Base-by-base conservation (phyloP, 1,140 invertebrate species). In the roundworm (Caenorhabditis elegans) region DNA sequence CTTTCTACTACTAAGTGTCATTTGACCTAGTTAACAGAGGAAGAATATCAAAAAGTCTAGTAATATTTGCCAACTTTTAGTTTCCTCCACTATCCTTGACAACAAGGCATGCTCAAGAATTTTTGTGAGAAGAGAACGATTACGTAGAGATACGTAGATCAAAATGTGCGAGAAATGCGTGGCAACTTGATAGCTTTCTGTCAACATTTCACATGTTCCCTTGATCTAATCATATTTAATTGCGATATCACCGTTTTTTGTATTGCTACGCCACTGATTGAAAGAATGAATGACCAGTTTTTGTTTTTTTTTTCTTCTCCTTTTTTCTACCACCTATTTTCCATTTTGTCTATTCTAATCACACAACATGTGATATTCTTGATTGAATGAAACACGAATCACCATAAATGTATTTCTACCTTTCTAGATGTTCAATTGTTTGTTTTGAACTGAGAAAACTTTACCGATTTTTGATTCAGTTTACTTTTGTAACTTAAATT, bases 11-110 rank as follows among this genome's bases (percentile, higher is more conserved):
- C 39, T 15, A 43, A n/a, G n/a, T n/a, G n/a, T n/a, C n/a, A n/a
- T n/a, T n/a, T 65, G 55, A 36, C 55, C 55, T 17, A 19, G 17
- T 36, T 26, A 65, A 34, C 55, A 65, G 31, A 31, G 22, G 28
- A 28, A 65, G n/a, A 55, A 55, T 26, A 55, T 19, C 51, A 8
- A 15, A 43, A 15, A 5, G 39, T 55, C 11, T 26, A 24, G 15
- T 65, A 65, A 65, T 65, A 65, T 65, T 65, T 65, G 31, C 55
- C 55, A 31, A 65, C 55, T 65, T 28, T 65, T 65, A 65, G 55
- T 65, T 65, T 65, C 31, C 15, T 17, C 49, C n/a, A n/a, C 55
- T 65, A 65, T 65, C 55, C 28, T 28, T 65, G 55, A 65, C 55
- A 65, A n/a, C 28, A 65, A 28, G 51, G 26, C 22, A 55, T 55